These are phyloP conservation scores for Zoanthus solanderi DNA, from an alignment of 92 coral and sea anemone species.

Conservation along the genomic window DNA sequence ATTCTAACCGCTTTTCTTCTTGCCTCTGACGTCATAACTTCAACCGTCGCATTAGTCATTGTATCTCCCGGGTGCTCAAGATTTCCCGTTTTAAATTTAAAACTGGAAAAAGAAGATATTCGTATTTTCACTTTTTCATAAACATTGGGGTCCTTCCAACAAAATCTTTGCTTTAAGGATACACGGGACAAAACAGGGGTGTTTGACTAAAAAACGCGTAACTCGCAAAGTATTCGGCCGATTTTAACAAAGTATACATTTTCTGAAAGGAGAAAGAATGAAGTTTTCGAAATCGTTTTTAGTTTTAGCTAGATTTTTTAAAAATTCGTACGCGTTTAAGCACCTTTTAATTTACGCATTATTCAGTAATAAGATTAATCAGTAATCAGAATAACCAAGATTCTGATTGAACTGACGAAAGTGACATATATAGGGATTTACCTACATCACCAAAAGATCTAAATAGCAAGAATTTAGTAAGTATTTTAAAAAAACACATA, in stretches of 20 bases:
- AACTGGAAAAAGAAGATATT: constrained; percentile 51
- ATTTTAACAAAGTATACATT: too few relatives aligned
- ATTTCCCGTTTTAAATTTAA: constrained; percentile 95
- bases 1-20: constrained; percentile 61
- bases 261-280: too few relatives aligned
- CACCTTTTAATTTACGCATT: not conserved
- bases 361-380: not conserved
- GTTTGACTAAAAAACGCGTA: too few relatives aligned
- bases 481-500: too few relatives aligned
- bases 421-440: too few relatives aligned
- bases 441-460: too few relatives aligned
- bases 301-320: too few relatives aligned
- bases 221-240: too few relatives aligned
- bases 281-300: too few relatives aligned
- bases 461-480: too few relatives aligned
- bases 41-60: constrained; percentile 90
- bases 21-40: constrained; percentile 76
- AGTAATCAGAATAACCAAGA: not conserved
- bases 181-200: too few relatives aligned
- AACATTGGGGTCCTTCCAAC: not conserved
- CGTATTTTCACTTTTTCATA: not conserved
- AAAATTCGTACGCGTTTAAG: too few relatives aligned
- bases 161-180: not conserved
- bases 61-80: constrained; percentile 97
- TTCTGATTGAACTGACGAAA: not conserved